Evolutionary conservation across 2,797 vertebrate genomes (phyloP).

Genomic region (Pteronotus mesoamericanus): DNA sequence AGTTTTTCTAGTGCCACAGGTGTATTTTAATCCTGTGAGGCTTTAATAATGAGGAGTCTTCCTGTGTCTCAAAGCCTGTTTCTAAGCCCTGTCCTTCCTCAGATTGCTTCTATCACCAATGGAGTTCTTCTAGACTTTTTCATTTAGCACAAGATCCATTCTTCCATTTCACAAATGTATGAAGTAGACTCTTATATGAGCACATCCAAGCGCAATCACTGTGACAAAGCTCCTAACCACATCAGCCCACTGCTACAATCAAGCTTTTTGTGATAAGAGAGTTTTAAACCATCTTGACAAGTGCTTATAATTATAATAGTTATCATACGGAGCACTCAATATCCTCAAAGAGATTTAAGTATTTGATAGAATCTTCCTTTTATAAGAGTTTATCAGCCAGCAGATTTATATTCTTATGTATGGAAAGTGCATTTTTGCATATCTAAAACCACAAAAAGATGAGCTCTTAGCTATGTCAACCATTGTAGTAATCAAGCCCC

Average conservation of each 20-base stretch:
- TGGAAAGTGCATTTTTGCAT: slow-evolving; percentile 57
- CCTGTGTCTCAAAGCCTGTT: not conserved
- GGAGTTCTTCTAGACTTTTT: slow-evolving; percentile 39
- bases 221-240: not conserved
- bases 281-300: slow-evolving; percentile 72
- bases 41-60: not conserved
- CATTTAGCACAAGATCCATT: slow-evolving; percentile 28
- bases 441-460: slow-evolving; percentile 49
- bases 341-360: slow-evolving; percentile 51
- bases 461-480: slow-evolving; percentile 46
- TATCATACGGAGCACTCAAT: slow-evolving; percentile 44
- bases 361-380: slow-evolving; percentile 13
- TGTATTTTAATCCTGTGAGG: not conserved
- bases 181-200: not conserved
- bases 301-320: slow-evolving; percentile 64
- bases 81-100: not conserved
- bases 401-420: slow-evolving; percentile 64
- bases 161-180: not conserved
- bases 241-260: slow-evolving; percentile 51
- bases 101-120: slow-evolving; percentile 7
- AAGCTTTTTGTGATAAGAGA: slow-evolving; percentile 65
- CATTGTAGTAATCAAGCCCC: slow-evolving; percentile 69
- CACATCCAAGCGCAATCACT: slow-evolving; percentile 9
- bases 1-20: not conserved
- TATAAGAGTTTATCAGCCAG: slow-evolving; percentile 48